Evolutionary conservation across 2,888 invertebrate genomes (phyloP).

Genomic region (Galeopsomyia nigrocyanea): DNA sequence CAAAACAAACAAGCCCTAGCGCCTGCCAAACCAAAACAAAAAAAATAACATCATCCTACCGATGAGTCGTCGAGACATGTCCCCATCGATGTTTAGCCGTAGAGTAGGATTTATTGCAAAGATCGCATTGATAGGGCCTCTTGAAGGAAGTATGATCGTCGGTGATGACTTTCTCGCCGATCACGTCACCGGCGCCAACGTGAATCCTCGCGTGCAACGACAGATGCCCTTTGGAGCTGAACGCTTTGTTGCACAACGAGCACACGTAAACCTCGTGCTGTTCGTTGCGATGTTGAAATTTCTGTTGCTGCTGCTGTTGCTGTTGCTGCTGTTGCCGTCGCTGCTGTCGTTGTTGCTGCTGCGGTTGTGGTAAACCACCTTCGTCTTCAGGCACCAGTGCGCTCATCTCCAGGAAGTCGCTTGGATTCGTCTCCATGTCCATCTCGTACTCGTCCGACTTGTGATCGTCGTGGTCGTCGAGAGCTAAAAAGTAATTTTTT

Average conservation of each 20-base stretch:
- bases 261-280: slow-evolving; percentile 68
- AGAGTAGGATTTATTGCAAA: slow-evolving; percentile 69
- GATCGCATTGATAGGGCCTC: slow-evolving; percentile 68
- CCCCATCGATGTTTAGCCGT: slow-evolving; percentile 70
- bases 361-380: slow-evolving; percentile 15
- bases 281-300: slow-evolving; percentile 55
- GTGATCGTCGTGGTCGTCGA: slow-evolving; percentile 63
- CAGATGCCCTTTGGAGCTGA: slow-evolving; percentile 69
- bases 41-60: slow-evolving; percentile 51
- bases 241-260: slow-evolving; percentile 67
- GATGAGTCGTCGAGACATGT: slow-evolving; percentile 68
- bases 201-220: slow-evolving; percentile 68
- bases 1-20: slow-evolving; percentile 18
- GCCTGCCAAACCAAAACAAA: background rate
- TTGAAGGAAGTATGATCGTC: slow-evolving; percentile 67
- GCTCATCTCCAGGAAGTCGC: slow-evolving; percentile 58
- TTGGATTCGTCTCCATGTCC: slow-evolving; percentile 68
- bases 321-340: slow-evolving; percentile 48
- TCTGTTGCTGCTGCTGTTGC: slow-evolving; percentile 31
- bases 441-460: slow-evolving; percentile 66
- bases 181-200: slow-evolving; percentile 65
- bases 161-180: slow-evolving; percentile 67
- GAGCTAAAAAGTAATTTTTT: background rate
- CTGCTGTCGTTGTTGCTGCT: slow-evolving; percentile 43
- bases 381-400: slow-evolving; percentile 44